phyloP scores from a whole-genome alignment of 92 coral and sea anemone species.

The Bergia sp. region DNA sequence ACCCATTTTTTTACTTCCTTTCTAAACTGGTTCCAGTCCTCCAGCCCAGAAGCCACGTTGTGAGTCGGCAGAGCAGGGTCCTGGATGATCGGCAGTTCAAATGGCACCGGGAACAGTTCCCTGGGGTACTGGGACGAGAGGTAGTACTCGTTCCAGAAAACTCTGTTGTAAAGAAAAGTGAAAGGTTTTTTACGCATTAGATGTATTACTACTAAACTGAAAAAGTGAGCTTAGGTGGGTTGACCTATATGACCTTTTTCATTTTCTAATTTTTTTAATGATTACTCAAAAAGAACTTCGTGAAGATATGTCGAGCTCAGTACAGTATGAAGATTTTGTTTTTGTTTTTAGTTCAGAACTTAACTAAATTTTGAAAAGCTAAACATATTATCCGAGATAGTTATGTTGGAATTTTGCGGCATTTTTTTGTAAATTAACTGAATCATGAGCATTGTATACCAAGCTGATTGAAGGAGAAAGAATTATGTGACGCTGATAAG shows the following conservation, averaged over 20 bases:
- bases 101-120: slow-evolving; percentile 74
- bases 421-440: too few species aligned
- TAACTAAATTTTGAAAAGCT: neutral
- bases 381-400: neutral
- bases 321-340: too few species aligned
- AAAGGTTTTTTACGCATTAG: neutral
- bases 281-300: too few species aligned
- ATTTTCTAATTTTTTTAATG: neutral
- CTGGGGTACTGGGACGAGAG: slow-evolving; percentile 84
- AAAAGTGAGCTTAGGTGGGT: neutral
- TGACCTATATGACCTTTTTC: neutral
- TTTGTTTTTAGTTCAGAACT: too few species aligned
- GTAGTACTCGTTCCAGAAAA: slow-evolving; percentile 97
- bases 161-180: slow-evolving; percentile 38
- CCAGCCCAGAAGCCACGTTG: slow-evolving; percentile 92
- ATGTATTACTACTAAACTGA: neutral
- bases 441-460: neutral
- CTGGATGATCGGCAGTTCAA: slow-evolving; percentile 85
- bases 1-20: slow-evolving; percentile 90
- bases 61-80: slow-evolving; percentile 99
- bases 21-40: slow-evolving; percentile 94
- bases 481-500: too few species aligned
- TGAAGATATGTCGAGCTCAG: too few species aligned
- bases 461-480: neutral
- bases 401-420: too few species aligned